Percentiles rank a stretch among this genome's conserved stretches.
phyloP scores from a whole-genome alignment of 2,888 invertebrate species.

The Fragum whitleyi region DNA sequence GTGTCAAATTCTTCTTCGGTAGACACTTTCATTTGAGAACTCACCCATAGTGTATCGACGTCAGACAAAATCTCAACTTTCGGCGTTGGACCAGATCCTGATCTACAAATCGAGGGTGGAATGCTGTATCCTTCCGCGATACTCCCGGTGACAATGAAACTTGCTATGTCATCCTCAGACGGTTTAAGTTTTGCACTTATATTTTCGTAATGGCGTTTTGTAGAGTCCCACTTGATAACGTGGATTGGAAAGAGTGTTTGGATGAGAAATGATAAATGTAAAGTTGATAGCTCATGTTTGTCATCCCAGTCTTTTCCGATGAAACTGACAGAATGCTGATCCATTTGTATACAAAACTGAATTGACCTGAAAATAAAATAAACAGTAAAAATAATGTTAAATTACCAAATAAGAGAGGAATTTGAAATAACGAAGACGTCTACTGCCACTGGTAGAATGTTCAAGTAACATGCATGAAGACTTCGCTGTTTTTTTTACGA shows the following conservation, averaged over 20 bases:
- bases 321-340: background rate
- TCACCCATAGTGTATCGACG: conserved; percentile 32
- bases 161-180: background rate
- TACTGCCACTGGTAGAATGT: too few relatives aligned
- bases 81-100: background rate
- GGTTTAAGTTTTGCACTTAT: background rate
- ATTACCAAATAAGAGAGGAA: too few relatives aligned
- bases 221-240: conserved; percentile 21
- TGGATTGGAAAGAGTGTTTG: conserved; percentile 41
- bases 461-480: too few relatives aligned
- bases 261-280: conserved; percentile 39
- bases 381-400: too few relatives aligned
- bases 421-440: too few relatives aligned
- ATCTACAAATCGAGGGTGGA: conserved; percentile 27
- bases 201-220: conserved; percentile 13
- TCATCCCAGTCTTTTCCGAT: conserved; percentile 35
- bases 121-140: conserved; percentile 44
- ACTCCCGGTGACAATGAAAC: conserved; percentile 39
- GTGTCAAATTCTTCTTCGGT: background rate
- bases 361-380: too few relatives aligned
- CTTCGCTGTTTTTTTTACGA: too few relatives aligned
- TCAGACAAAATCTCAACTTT: conserved; percentile 30
- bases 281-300: conserved; percentile 19
- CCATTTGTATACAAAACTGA: too few relatives aligned
- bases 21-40: conserved; percentile 6